A percentile compares a stretch with the other conserved stretches of the same genome.
Evolutionary conservation across 2,888 invertebrate genomes (phyloP).

Genomic region (Platynereis dumerilii): DNA sequence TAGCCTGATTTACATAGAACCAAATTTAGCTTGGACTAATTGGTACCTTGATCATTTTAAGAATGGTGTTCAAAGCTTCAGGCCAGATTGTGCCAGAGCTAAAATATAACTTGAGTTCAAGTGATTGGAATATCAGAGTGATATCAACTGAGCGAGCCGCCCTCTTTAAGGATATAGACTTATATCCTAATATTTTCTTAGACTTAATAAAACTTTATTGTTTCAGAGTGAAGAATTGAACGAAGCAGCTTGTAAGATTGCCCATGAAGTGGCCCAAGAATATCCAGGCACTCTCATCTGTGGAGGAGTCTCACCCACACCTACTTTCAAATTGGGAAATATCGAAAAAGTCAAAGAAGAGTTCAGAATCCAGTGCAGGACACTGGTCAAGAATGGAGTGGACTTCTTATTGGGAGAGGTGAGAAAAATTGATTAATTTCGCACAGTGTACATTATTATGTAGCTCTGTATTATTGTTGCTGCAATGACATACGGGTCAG

Average conservation of each 20-base stretch:
- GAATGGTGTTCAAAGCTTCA: too few species aligned
- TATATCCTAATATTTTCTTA: too few species aligned
- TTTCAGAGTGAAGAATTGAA: slow-evolving; percentile 26
- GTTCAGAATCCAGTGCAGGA: slow-evolving; percentile 24
- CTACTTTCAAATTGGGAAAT: slow-evolving; percentile 20
- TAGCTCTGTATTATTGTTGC: too few species aligned
- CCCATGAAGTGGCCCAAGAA: slow-evolving; percentile 20
- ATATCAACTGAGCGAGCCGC: too few species aligned
- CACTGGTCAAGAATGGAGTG: slow-evolving; percentile 18
- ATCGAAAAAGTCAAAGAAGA: slow-evolving; percentile 23
- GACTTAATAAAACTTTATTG: slow-evolving; percentile 1
- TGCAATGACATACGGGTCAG: too few species aligned
- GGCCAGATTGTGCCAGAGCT: too few species aligned
- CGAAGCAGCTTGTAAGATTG: slow-evolving; percentile 25
- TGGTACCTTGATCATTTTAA: too few species aligned
- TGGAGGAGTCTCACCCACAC: slow-evolving; percentile 30
- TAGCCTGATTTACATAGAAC: too few species aligned
- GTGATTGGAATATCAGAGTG: too few species aligned
- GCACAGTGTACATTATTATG: not conserved
- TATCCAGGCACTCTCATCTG: slow-evolving; percentile 21
- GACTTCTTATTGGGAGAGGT: slow-evolving; percentile 33
- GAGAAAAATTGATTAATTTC: slow-evolving; percentile 3
- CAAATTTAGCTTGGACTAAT: too few species aligned
- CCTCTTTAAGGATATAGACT: too few species aligned
- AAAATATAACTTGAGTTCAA: too few species aligned